A percentile compares a stretch with the other conserved stretches of the same genome.
These are phyloP conservation scores for Bombus superbus DNA, from an alignment of 1,140 invertebrate genomes.

Conservation along the genomic window DNA sequence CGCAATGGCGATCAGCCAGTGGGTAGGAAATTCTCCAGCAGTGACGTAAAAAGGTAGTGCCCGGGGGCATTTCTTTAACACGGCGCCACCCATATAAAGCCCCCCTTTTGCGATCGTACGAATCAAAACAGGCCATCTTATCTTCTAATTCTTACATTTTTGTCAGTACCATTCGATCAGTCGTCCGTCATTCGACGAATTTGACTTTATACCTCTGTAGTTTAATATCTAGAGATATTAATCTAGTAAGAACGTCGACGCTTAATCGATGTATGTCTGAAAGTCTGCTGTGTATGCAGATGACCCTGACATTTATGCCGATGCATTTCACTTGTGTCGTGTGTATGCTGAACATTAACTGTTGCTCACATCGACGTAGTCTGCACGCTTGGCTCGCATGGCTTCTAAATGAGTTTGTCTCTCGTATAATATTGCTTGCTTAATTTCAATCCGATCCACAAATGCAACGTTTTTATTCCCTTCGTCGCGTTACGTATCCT, in stretches of 20 bases:
- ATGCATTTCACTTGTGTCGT: constrained; percentile 71
- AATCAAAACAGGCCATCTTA: constrained; percentile 22
- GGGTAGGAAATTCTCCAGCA: constrained; percentile 72
- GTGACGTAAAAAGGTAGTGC: constrained; percentile 72
- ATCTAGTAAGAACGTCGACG: constrained; percentile 65
- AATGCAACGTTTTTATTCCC: background rate
- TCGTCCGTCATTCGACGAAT: background rate
- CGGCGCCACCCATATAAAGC: constrained; percentile 64
- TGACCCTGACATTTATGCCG: constrained; percentile 79
- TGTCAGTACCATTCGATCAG: background rate
- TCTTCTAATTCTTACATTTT: background rate
- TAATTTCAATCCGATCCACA: background rate
- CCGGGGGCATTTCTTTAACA: constrained; percentile 65
- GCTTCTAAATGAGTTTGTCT: background rate
- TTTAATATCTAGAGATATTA: constrained; percentile 27
- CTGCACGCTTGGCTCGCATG: background rate
- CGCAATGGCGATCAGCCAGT: constrained; percentile 57
- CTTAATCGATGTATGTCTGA: constrained; percentile 75
- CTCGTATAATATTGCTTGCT: background rate
- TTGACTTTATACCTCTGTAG: too few relatives aligned
- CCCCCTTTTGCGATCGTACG: background rate
- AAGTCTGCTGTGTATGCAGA: constrained; percentile 57
- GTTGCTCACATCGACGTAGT: constrained; percentile 58
- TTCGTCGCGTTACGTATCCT: background rate
- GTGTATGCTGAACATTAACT: constrained; percentile 63